These are phyloP conservation scores for Salvelinus namaycush DNA, from an alignment of 2,113 vertebrate species.

Conservation along the genomic window DNA sequence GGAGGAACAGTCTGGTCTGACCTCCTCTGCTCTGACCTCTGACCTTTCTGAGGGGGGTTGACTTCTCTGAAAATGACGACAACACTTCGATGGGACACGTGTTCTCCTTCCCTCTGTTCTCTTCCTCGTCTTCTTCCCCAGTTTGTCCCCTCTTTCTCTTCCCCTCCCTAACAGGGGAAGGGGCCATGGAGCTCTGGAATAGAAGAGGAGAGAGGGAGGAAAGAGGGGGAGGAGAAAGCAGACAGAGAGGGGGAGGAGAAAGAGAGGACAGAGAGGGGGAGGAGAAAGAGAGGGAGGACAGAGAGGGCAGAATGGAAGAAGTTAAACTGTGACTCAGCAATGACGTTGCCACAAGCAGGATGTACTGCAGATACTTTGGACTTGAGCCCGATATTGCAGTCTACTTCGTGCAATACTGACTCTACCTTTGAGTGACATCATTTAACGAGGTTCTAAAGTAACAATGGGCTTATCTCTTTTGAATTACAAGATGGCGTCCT, in stretches of 20 bases:
- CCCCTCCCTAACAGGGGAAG: conserved; percentile 29
- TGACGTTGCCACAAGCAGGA: no score
- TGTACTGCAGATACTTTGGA: no score
- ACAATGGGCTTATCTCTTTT: no score
- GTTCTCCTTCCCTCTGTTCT: conserved; percentile 56
- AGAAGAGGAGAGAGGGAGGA: neutral
- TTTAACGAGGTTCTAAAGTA: no score
- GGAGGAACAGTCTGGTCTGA: conserved; percentile 63
- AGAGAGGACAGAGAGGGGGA: neutral
- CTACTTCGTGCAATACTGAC: no score
- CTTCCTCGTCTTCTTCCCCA: neutral
- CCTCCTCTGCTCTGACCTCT: conserved; percentile 39
- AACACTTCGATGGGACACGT: conserved; percentile 51
- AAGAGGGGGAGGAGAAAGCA: neutral
- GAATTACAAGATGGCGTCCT: no score
- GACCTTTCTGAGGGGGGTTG: conserved; percentile 58
- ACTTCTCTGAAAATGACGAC: conserved; percentile 32
- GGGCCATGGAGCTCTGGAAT: conserved; percentile 47
- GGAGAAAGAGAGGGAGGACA: neutral
- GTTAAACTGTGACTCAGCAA: no score
- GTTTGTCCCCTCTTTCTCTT: conserved; percentile 63
- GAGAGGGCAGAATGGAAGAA: neutral
- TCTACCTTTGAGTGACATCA: no score
- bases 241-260: neutral
- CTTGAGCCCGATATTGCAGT: no score